Conservation (phyloP, 2,888 invertebrate species). For the Cephus pygmeus region DNA sequence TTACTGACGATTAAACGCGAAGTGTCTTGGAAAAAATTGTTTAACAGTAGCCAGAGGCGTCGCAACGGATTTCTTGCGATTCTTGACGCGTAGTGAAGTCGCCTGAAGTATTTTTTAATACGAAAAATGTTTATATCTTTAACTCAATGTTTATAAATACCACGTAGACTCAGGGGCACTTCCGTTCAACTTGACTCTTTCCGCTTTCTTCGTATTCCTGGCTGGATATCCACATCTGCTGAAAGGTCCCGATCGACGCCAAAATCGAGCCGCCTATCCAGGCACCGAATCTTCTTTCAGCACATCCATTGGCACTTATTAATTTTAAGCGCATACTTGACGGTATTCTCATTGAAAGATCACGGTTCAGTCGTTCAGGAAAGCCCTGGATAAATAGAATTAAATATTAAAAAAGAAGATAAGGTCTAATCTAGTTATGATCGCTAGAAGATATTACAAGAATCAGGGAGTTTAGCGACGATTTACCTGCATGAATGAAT, state of each 20-base stretch:
- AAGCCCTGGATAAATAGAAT: slow-evolving; percentile 75
- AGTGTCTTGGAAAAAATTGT: not conserved
- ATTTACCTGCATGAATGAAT: slow-evolving; percentile 83
- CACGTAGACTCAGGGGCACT: slow-evolving; percentile 77
- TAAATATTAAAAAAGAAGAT: not conserved
- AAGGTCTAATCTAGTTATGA: not conserved
- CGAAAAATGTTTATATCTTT: not conserved
- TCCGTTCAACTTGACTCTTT: slow-evolving; percentile 95
- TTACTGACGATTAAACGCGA: not conserved
- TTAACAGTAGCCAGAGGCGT: not conserved
- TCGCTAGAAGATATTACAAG: not conserved
- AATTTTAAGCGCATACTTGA: slow-evolving; percentile 94
- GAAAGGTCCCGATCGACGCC: slow-evolving; percentile 98
- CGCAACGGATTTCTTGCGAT: not conserved
- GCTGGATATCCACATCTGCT: slow-evolving; percentile 99
- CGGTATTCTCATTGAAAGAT: slow-evolving; percentile 87
- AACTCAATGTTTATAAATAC: not conserved
- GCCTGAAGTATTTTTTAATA: not conserved
- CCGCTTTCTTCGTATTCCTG: slow-evolving; percentile 99
- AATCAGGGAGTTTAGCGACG: not conserved
- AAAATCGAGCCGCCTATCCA: slow-evolving; percentile 99
- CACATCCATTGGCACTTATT: slow-evolving; percentile 89
- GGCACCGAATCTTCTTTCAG: slow-evolving; percentile 93
- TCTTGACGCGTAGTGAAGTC: not conserved
- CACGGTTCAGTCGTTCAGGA: slow-evolving; percentile 90